Conservation (phyloP, 37 sponge, comb jelly and placozoan species). For the Spongia lamella region DNA sequence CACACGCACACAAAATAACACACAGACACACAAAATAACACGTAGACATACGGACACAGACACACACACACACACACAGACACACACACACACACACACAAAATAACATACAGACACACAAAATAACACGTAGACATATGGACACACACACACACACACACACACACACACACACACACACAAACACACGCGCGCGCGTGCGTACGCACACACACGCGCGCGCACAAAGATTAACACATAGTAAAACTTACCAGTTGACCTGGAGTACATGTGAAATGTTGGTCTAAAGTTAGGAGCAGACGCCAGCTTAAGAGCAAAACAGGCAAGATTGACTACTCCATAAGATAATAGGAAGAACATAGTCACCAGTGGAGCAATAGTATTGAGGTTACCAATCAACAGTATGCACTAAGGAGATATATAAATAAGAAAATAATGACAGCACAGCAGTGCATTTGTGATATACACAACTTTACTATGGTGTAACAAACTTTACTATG, state of each 20-base stretch:
- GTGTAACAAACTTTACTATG: too few species aligned
- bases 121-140: neutral
- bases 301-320: conserved; percentile 89
- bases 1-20: neutral
- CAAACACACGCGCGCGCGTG: neutral
- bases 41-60: too few species aligned
- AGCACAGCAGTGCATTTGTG: too few species aligned
- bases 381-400: conserved; percentile 82
- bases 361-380: conserved; percentile 88
- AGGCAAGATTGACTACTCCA: conserved; percentile 92
- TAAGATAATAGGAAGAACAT: conserved; percentile 96
- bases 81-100: too few species aligned
- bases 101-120: neutral
- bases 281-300: conserved; percentile 96
- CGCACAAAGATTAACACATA: neutral
- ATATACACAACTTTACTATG: too few species aligned
- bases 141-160: too few species aligned
- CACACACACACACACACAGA: too few species aligned
- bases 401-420: conserved; percentile 52
- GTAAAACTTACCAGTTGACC: conserved; percentile 64
- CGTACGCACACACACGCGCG: neutral
- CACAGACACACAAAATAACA: too few species aligned
- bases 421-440: too few species aligned
- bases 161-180: too few species aligned
- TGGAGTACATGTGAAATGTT: conserved; percentile 75